Evolutionary conservation across 2,888 invertebrate species (phyloP), one percentile per base, ranked within the genome.

Genomic region (Tetragonula carbonaria): DNA sequence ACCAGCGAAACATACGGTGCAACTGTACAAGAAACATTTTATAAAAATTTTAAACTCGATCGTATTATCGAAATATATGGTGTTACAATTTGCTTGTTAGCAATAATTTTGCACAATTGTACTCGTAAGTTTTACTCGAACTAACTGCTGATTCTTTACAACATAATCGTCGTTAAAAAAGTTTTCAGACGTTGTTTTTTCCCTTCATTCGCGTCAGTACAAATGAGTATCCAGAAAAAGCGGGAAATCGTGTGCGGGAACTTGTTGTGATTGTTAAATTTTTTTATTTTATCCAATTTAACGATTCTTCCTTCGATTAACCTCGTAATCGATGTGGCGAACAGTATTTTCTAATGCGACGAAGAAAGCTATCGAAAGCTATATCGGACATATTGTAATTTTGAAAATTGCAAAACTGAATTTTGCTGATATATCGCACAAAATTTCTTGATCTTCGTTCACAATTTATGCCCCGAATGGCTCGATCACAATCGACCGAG

Each of bases 31-130:
- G 38, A 59, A 57, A 73, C 67, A 63, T 81, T 81, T 81, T 81
- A 78, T 74, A 81, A 78, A 45, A 63, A 33, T 73, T 81, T 80
- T 80, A 71, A 70, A 80, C 57, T 75, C 75, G n/a, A 65, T 65
- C 73, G 18, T 67, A 59, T 65, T 57, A 66, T 23, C 28, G n/a
- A 59, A 50, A 78, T 73, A 67, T 73, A 73, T 51, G 28, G 59
- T 33, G 57, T 73, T 78, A 67, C 33, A 14, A 57, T 51, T 67
- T 38, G 78, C 72, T 78, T 73, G 51, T 75, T 65, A 70, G 66
- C 75, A 57, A 80, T 80, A 70, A 80, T 23, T 59, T 63, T 65
- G 65, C 78, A 57, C 72, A 78, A 28, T 59, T 65, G 55, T 57
- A 72, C 45, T 50, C 28, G 45, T 72, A 78, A 28, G 14, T 67